Percentiles rank a stretch among this genome's conserved stretches.
Conservation (phyloP, 2,797 vertebrate genomes). For the Enoplosus armatus region DNA sequence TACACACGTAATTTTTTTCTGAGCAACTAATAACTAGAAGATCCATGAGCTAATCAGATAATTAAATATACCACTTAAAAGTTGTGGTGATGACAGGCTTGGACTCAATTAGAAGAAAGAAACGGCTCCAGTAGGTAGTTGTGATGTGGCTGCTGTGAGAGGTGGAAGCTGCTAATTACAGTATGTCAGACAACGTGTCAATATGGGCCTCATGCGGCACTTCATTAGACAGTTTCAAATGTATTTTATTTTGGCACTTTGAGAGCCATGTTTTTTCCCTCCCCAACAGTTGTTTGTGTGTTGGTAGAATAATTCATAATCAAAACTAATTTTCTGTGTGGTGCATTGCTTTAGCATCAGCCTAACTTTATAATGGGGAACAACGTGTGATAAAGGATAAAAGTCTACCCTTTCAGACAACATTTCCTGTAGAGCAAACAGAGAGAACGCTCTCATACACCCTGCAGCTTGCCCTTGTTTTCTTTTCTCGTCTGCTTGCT, state of each 20-base stretch:
- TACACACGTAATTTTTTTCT: not conserved
- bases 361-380: conserved; percentile 40
- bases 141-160: conserved; percentile 61
- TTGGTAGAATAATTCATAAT: conserved; percentile 26
- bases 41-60: conserved; percentile 42
- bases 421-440: conserved; percentile 42
- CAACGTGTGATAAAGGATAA: conserved; percentile 38
- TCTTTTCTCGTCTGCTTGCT: conserved; percentile 26
- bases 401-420: conserved; percentile 29
- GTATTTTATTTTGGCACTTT: conserved; percentile 54
- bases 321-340: not conserved
- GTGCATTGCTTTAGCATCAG: conserved; percentile 18
- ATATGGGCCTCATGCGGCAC: conserved; percentile 53
- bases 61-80: conserved; percentile 36
- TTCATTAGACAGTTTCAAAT: conserved; percentile 66
- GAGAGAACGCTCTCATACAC: conserved; percentile 31
- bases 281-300: not conserved
- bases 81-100: conserved; percentile 51
- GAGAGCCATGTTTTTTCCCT: not conserved
- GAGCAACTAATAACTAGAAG: conserved; percentile 11
- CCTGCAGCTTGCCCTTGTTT: conserved; percentile 41
- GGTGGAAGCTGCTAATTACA: conserved; percentile 77
- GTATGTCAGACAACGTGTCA: conserved; percentile 73
- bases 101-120: conserved; percentile 59
- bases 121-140: conserved; percentile 47